Percentiles rank a stretch among this genome's conserved stretches.
Evolutionary conservation across 53 echinoderm and acorn worm species (phyloP).

Genomic region (Paelopatides confundens): DNA sequence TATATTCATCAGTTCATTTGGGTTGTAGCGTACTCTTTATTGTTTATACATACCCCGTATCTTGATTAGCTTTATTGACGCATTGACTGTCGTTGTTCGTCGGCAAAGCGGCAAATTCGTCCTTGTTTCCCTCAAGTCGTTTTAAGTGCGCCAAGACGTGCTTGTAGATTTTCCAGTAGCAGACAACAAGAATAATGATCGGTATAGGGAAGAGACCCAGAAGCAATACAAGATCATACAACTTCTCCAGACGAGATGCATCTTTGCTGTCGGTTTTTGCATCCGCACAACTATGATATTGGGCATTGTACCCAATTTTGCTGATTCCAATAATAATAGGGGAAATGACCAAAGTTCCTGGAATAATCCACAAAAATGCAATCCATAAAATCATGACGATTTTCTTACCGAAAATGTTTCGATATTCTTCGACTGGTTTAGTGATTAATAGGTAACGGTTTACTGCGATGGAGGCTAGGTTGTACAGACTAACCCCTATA

Average conservation of each 20-base stretch:
- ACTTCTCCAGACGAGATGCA: not conserved
- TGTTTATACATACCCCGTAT: conserved; percentile 44
- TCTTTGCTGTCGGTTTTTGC: not conserved
- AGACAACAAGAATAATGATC: conserved; percentile 17
- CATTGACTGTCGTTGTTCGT: conserved; percentile 20
- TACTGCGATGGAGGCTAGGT: conserved; percentile 66
- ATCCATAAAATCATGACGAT: conserved; percentile 27
- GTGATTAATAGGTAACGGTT: conserved; percentile 71
- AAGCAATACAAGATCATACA: conserved; percentile 12
- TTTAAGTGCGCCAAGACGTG: conserved; percentile 34
- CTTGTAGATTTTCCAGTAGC: conserved; percentile 49
- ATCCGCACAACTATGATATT: conserved; percentile 37
- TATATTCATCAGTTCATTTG: too few species aligned
- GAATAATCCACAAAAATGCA: not conserved
- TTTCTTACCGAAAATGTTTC: conserved; percentile 9
- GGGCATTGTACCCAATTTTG: conserved; percentile 16
- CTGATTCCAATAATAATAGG: not conserved
- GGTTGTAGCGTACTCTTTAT: too few species aligned
- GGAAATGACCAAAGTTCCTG: not conserved
- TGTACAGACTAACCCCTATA: conserved; percentile 50
- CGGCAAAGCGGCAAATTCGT: conserved; percentile 27
- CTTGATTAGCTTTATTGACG: not conserved
- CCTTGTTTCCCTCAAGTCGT: not conserved
- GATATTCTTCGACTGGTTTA: conserved; percentile 32
- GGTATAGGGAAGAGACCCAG: conserved; percentile 26